Percentiles rank a stretch among this genome's conserved stretches.
Conservation (phyloP, 2,888 invertebrate species). For the Phorcus lineatus region DNA sequence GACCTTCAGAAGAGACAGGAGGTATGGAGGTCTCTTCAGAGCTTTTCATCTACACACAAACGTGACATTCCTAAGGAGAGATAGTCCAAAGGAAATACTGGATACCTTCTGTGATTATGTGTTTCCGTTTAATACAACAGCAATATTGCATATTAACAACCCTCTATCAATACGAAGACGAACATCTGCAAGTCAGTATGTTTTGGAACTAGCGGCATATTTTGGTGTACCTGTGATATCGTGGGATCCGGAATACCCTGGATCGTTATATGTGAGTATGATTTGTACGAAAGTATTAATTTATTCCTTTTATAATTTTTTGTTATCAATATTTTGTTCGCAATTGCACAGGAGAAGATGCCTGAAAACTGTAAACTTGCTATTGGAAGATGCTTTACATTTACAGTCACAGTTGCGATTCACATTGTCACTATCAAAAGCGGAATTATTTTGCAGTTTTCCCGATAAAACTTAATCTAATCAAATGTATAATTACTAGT, state of each 20-base stretch:
- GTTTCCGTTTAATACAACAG: constrained; percentile 57
- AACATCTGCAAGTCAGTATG: constrained; percentile 41
- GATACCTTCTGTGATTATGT: constrained; percentile 65
- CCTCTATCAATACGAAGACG: constrained; percentile 75
- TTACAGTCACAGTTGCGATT: too few species aligned
- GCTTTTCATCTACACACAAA: constrained; percentile 31
- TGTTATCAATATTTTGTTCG: too few species aligned
- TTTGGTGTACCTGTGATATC: constrained; percentile 48
- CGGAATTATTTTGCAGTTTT: too few species aligned
- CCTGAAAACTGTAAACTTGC: too few species aligned
- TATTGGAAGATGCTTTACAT: too few species aligned
- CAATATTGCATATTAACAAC: constrained; percentile 94
- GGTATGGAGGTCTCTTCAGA: constrained; percentile 27
- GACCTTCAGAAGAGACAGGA: constrained; percentile 28
- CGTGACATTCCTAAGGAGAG: constrained; percentile 35
- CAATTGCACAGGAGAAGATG: too few species aligned
- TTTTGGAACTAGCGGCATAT: constrained; percentile 38
- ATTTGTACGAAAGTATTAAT: not conserved
- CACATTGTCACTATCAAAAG: too few species aligned
- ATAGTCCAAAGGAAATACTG: constrained; percentile 63
- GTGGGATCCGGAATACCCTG: constrained; percentile 47
- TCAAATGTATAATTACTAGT: too few species aligned
- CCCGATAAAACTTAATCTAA: too few species aligned
- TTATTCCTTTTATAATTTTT: not conserved
- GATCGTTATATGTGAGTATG: constrained; percentile 39